Percentiles rank a stretch among this genome's conserved stretches.
Evolutionary conservation across 2,113 vertebrate species (phyloP).

Genomic region (Pelobates fuscus): DNA sequence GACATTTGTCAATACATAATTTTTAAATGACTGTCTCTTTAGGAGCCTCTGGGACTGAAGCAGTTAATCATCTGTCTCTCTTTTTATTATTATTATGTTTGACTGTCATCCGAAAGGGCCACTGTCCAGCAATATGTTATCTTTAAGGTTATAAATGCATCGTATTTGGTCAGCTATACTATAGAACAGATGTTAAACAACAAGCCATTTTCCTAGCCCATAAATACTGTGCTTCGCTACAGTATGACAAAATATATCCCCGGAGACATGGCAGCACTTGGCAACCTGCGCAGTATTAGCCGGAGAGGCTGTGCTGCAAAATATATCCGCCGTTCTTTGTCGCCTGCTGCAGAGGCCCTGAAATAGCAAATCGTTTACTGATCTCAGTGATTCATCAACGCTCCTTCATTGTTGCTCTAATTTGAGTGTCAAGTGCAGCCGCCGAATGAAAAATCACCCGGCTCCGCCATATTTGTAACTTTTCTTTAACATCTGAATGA

Average conservation of each 20-base stretch:
- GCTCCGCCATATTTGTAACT: constrained; percentile 20
- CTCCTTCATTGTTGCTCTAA: constrained; percentile 72
- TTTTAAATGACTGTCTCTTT: neutral
- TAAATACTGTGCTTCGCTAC: constrained; percentile 61
- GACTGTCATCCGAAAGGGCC: neutral
- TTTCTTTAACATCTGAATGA: neutral
- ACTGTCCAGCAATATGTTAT: neutral
- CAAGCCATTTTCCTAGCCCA: constrained; percentile 61
- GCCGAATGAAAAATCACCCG: constrained; percentile 66
- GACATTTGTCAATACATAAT: no score
- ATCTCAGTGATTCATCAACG: constrained; percentile 66
- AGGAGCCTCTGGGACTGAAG: neutral
- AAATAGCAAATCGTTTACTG: constrained; percentile 66
- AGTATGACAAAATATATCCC: constrained; percentile 58
- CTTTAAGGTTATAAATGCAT: constrained; percentile 55
- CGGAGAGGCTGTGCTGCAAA: constrained; percentile 57
- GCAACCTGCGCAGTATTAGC: constrained; percentile 60
- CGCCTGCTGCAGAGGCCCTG: constrained; percentile 55
- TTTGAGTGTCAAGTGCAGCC: constrained; percentile 70
- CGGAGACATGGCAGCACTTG: constrained; percentile 58
- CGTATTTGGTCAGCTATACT: constrained; percentile 67
- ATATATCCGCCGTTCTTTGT: constrained; percentile 58
- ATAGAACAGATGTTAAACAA: constrained; percentile 66
- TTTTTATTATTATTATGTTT: no score
- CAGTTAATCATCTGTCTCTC: neutral